These are phyloP conservation scores for Molossus alvarezi DNA, from an alignment of 2,797 vertebrate genomes.

Conservation along the genomic window DNA sequence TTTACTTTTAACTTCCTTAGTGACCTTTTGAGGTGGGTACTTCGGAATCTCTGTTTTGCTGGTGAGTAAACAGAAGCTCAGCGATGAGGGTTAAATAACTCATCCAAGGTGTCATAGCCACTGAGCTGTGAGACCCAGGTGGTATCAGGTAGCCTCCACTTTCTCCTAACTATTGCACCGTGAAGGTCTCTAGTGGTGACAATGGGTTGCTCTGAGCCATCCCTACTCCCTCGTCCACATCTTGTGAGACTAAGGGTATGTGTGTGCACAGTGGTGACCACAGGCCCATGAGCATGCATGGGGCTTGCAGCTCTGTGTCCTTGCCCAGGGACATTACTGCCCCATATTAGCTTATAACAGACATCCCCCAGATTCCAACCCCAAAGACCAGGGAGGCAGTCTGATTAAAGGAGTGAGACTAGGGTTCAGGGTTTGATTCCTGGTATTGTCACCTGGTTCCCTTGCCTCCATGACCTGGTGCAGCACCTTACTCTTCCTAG, in stretches of 20 bases:
- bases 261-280: background rate
- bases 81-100: background rate
- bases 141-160: background rate
- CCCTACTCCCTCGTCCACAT: background rate
- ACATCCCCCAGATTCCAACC: background rate
- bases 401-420: background rate
- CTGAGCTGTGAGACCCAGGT: background rate
- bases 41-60: background rate
- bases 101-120: background rate
- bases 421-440: background rate
- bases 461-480: background rate
- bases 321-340: background rate
- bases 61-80: background rate
- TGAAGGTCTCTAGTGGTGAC: background rate
- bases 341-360: background rate
- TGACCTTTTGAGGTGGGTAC: background rate
- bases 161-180: background rate
- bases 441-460: background rate
- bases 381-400: background rate
- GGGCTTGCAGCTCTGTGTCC: background rate
- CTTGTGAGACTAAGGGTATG: background rate
- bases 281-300: background rate
- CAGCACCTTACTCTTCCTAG: background rate
- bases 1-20: background rate
- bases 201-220: background rate